Conservation (phyloP, 2,888 invertebrate species). For the Drosophila macrothrix region DNA sequence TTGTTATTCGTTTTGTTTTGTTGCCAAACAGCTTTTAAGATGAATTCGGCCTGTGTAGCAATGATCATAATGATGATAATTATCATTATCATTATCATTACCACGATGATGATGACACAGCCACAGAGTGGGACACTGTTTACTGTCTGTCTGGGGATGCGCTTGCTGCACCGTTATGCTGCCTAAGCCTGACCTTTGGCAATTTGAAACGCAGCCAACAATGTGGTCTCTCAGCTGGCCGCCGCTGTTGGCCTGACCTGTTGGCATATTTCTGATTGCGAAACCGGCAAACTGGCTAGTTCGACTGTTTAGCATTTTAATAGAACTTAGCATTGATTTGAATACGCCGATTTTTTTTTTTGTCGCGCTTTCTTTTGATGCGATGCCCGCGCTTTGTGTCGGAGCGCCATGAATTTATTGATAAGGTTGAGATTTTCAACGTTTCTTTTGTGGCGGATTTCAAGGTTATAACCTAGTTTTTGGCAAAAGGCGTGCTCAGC, state of each 20-base stretch:
- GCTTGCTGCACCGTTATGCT: constrained; percentile 48
- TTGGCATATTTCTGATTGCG: constrained; percentile 60
- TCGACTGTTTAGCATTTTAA: constrained; percentile 66
- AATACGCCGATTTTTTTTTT: constrained; percentile 60
- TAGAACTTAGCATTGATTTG: constrained; percentile 68
- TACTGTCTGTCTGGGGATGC: constrained; percentile 37
- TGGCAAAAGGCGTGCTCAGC: constrained; percentile 60
- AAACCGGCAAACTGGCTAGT: constrained; percentile 36
- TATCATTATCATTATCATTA: constrained; percentile 16
- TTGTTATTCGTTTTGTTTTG: constrained; percentile 58
- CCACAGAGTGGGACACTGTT: constrained; percentile 22
- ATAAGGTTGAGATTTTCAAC: constrained; percentile 59
- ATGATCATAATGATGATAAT: constrained; percentile 34
- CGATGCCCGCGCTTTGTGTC: constrained; percentile 43
- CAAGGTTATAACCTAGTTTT: constrained; percentile 80
- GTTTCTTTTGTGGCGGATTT: constrained; percentile 70
- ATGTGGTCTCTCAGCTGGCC: constrained; percentile 13
- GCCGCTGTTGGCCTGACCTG: constrained; percentile 43
- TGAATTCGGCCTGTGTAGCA: constrained; percentile 55
- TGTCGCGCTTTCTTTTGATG: constrained; percentile 57
- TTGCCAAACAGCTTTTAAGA: constrained; percentile 75
- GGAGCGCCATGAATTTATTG: constrained; percentile 67
- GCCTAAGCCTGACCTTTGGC: constrained; percentile 72
- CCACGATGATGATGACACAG: constrained; percentile 61
- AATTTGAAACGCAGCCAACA: constrained; percentile 65